A percentile compares a stretch with the other conserved stretches of the same genome.
Evolutionary conservation across 92 coral and sea anemone genomes (phyloP).

Genomic region (Parazoanthus swiftii): DNA sequence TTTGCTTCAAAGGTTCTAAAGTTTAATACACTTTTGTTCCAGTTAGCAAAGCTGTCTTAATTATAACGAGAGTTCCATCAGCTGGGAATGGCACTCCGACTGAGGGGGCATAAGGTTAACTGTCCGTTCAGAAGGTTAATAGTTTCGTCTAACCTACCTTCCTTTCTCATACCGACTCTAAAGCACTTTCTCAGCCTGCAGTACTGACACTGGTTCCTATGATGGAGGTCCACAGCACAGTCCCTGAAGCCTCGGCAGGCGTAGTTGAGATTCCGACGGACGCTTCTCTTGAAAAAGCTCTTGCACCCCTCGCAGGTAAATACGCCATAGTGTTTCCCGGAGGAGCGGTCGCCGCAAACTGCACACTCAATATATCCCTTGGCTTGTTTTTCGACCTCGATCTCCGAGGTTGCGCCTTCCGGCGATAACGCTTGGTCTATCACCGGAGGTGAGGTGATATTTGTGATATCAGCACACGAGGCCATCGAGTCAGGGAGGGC

Average conservation of each 20-base stretch:
- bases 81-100: not conserved
- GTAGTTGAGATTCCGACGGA: conserved; percentile 83
- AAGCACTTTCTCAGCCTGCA: conserved; percentile 93
- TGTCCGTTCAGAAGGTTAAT: conserved; percentile 15
- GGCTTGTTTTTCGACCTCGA: conserved; percentile 30
- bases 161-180: conserved; percentile 96
- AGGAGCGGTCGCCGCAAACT: conserved; percentile 94
- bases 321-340: conserved; percentile 98
- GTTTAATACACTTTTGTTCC: not conserved
- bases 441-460: conserved; percentile 39
- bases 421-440: conserved; percentile 24
- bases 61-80: not conserved
- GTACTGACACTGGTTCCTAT: conserved; percentile 97
- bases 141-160: conserved; percentile 67
- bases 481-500: conserved; percentile 40
- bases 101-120: conserved; percentile 8
- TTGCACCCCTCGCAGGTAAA: conserved; percentile 98
- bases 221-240: conserved; percentile 94
- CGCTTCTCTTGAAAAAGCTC: conserved; percentile 94
- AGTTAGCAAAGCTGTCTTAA: not conserved
- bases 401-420: conserved; percentile 18
- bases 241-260: conserved; percentile 89
- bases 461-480: conserved; percentile 35
- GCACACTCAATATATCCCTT: conserved; percentile 81
- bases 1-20: too few species aligned